These are phyloP conservation scores for Hybos culiciformis DNA, from an alignment of 2,888 invertebrate genomes.

Conservation along the genomic window DNA sequence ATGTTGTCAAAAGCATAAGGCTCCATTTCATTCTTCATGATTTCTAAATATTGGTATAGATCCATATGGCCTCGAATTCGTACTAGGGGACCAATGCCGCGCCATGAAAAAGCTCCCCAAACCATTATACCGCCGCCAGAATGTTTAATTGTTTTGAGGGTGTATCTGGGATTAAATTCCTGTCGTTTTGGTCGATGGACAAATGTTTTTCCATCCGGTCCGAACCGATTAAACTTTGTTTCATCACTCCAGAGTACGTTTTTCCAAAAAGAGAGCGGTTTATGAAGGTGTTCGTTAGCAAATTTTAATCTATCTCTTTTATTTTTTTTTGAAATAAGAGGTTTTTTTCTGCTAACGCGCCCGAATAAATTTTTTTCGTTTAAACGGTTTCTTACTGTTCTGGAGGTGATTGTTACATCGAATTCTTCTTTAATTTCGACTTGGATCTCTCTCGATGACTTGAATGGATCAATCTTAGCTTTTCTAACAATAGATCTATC, in stretches of 20 bases:
- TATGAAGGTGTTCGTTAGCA: background rate
- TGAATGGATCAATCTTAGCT: background rate
- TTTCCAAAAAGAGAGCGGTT: background rate
- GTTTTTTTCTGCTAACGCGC: background rate
- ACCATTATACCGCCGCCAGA: slow-evolving; percentile 5
- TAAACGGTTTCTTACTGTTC: background rate
- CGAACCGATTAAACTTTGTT: slow-evolving; percentile 3
- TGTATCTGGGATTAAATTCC: background rate
- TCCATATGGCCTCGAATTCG: slow-evolving; percentile 7
- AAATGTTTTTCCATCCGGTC: background rate
- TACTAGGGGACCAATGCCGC: slow-evolving; percentile 5
- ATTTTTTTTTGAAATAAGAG: background rate
- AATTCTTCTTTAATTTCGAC: background rate
- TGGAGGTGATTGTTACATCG: background rate
- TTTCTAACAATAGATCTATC: background rate
- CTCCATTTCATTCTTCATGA: background rate
- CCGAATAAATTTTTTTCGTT: background rate
- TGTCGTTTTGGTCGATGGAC: background rate
- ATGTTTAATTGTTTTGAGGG: slow-evolving; percentile 3
- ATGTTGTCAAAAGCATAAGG: slow-evolving; percentile 1
- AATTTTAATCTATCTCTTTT: background rate
- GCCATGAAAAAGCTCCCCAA: slow-evolving; percentile 3
- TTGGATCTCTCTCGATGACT: background rate
- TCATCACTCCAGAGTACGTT: slow-evolving; percentile 4
- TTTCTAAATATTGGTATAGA: slow-evolving; percentile 1